Evolutionary conservation across 2,888 invertebrate genomes (phyloP), one percentile per base, ranked within the genome.

Genomic region (Atrina japonica): DNA sequence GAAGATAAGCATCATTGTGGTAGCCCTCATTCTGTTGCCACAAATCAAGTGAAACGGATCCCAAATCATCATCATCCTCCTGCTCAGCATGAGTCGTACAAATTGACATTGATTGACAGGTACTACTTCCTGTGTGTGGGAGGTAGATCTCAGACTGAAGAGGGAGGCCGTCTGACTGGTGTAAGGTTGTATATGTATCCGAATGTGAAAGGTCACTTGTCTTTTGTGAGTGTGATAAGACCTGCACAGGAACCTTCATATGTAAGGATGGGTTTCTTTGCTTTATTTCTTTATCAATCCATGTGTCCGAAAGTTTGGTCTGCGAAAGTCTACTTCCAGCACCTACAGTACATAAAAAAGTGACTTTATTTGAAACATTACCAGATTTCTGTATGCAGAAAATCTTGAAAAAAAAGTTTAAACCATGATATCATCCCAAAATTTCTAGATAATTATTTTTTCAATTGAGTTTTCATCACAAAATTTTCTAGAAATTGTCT

Each of bases 121-220:
- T 27, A 23, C 27, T 25, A 16, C 27, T 16, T 7, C 59, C 43
- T 27, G 45, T 16, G 21, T 56, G 41, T 9, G 81, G 81, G 6
- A 82, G 76, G 49, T 80, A 82, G 35, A 82, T 80, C 45, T 82
- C 78, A 16, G 70, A 69, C 49, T 77, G 79, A 16, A 80, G 47
- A n/a, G 73, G 70, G 43, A 65, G 60, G n/a, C 35, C 53, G 7
- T 30, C 59, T 11, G 52, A 52, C 2, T 59, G 25, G 9, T 47
- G 40, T 16, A 55, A 40, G 21, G 40, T 56, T 11, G 29, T 40
- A 16, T 53, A 53, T 27, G 35, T 40, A n/a, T 27, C 50, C 2
- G 56, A 55, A 27, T 55, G 63, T n/a, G 25, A 23, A 23, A 47
- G 25, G 18, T 45, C 45, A 35, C 30, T 40, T 35, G 61, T 49